Base-by-base conservation (phyloP, 2,113 vertebrate genomes). In the Pterocles orientalis region DNA sequence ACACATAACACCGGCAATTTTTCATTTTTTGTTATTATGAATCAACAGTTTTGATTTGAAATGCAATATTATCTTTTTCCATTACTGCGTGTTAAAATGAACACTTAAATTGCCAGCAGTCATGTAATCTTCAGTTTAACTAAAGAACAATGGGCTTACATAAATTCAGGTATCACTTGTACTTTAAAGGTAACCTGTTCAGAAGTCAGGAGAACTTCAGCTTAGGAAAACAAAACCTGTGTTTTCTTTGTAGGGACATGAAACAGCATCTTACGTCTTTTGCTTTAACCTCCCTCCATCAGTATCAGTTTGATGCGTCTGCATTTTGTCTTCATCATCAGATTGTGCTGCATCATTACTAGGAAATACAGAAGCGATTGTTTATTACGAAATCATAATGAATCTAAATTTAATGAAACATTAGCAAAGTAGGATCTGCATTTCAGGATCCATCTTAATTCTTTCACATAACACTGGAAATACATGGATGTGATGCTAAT, bases 251-350 rank as follows among this genome's bases (percentile, higher is more conserved):
- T 26, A 88, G 13, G 15, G 23, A 77, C 33, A 47, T 34, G 54
- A 72, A 82, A 72, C 2, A 58, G 19, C 7, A 84, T 92, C 98
- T 99, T 98, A 99, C 99, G 99, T 99, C 98, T 98, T 99, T 97
- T 99, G 99, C 92, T 99, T 99, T 88, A 99, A 98, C 94, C 99
- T 99, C 70, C 99, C 99, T 95, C 99, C 99, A 47, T 99, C 99
- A 2, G 98, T 96, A 96, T 99, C 99, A 9, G 98, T 96, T 92
- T 99, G 97, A 7, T 99, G 97, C 34, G 98, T 91, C 73, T 99
- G 99, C 88, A 98, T 92, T 96, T 99, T 99, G 62, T 99, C 99
- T 96, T 99, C 99, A 61, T 99, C 99, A 70, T 99, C 99, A 34
- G 99, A 99, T 97, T 99, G 99, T 18, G 99, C 99, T 15, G 98